Conservation (phyloP, 2,888 invertebrate genomes). For the Amphipyra berbera region DNA sequence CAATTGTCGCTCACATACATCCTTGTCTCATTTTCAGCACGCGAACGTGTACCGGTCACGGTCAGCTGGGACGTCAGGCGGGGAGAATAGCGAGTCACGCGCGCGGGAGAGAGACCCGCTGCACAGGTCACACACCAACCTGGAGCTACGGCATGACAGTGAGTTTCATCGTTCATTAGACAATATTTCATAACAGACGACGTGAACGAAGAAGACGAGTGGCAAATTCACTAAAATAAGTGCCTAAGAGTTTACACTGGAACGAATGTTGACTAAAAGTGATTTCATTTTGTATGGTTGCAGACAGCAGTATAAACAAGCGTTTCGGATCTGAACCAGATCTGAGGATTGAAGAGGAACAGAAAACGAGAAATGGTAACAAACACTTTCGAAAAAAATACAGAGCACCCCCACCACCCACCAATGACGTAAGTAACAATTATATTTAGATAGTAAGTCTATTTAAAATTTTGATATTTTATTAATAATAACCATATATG, state of each 20-base stretch:
- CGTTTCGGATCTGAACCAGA: slow-evolving; percentile 94
- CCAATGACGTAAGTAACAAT: slow-evolving; percentile 76
- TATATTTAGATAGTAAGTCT: background rate
- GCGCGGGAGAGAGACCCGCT: slow-evolving; percentile 82
- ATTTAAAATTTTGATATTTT: background rate
- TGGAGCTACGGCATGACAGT: slow-evolving; percentile 83
- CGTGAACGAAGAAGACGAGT: too few relatives aligned
- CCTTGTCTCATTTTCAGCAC: slow-evolving; percentile 70
- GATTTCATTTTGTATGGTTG: slow-evolving; percentile 44
- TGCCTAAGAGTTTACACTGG: too few relatives aligned
- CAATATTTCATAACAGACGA: too few relatives aligned
- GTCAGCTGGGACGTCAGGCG: slow-evolving; percentile 78
- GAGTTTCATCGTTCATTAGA: too few relatives aligned
- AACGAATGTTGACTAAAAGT: too few relatives aligned
- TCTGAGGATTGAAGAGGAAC: slow-evolving; percentile 86
- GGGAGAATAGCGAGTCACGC: slow-evolving; percentile 68
- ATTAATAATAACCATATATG: background rate
- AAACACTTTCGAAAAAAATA: slow-evolving; percentile 93
- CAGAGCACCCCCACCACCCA: slow-evolving; percentile 92
- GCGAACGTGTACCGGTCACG: slow-evolving; percentile 84
- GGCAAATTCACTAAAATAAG: too few relatives aligned
- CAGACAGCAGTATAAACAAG: slow-evolving; percentile 83
- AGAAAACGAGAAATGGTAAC: slow-evolving; percentile 76
- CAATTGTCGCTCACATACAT: too few relatives aligned
- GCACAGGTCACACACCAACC: slow-evolving; percentile 86